These are phyloP conservation scores for Lathronympha strigana DNA, from an alignment of 2,888 invertebrate genomes.

Conservation along the genomic window DNA sequence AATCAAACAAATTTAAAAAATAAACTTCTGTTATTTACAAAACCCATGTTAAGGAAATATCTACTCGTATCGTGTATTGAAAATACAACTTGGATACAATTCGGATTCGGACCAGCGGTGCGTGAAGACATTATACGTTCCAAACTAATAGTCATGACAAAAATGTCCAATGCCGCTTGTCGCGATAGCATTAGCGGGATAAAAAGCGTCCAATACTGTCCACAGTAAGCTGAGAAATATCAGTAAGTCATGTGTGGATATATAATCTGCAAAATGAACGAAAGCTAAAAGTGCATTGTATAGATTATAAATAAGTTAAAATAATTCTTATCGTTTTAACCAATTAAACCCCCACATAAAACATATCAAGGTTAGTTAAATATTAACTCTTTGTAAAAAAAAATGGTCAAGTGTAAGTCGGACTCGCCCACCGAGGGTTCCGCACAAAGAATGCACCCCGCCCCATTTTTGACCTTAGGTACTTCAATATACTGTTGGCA, in stretches of 20 bases:
- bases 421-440: too few species aligned
- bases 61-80: conserved; percentile 6
- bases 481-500: too few species aligned
- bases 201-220: conserved; percentile 58
- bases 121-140: conserved; percentile 44
- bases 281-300: too few species aligned
- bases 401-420: too few species aligned
- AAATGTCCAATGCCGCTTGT: conserved; percentile 62
- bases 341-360: too few species aligned
- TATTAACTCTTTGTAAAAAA: too few species aligned
- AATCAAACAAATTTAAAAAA: background rate
- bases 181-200: conserved; percentile 66
- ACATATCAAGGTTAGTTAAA: too few species aligned
- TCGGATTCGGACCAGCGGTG: conserved; percentile 12
- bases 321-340: too few species aligned
- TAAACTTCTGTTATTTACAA: background rate
- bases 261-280: too few species aligned
- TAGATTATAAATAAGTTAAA: too few species aligned
- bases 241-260: conserved; percentile 23
- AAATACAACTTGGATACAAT: conserved; percentile 16
- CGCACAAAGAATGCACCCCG: too few species aligned
- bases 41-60: background rate
- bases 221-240: conserved; percentile 4
- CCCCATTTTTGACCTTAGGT: too few species aligned
- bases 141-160: conserved; percentile 66